Evolutionary conservation across 1,140 invertebrate species (phyloP).

Genomic region (Phymorhynchus buccinoides): DNA sequence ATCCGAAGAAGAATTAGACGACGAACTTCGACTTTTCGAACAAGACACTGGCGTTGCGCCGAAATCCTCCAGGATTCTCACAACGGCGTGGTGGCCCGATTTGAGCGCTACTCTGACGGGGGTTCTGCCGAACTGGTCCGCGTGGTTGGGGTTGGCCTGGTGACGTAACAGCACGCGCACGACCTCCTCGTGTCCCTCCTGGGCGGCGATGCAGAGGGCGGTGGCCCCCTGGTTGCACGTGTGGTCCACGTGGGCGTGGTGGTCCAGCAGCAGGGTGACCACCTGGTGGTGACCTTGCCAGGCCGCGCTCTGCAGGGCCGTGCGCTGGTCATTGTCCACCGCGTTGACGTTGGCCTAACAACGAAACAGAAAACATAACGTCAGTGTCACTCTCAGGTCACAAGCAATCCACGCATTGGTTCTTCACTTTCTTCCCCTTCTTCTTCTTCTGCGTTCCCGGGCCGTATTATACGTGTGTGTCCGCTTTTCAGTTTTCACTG

Average conservation of each 20-base stretch:
- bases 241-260: conserved; percentile 85
- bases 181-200: conserved; percentile 94
- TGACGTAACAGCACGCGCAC: conserved; percentile 88
- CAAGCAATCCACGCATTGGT: too few species aligned
- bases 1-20: conserved; percentile 74
- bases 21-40: conserved; percentile 61
- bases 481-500: too few species aligned
- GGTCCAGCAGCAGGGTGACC: conserved; percentile 81
- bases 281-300: conserved; percentile 93
- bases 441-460: too few species aligned
- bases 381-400: too few species aligned
- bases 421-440: too few species aligned
- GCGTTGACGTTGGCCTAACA: conserved; percentile 88
- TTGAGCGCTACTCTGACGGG: conserved; percentile 85
- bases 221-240: conserved; percentile 96
- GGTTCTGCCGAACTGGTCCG: conserved; percentile 90
- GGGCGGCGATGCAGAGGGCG: conserved; percentile 92
- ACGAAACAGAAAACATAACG: too few species aligned
- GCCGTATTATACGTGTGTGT: too few species aligned
- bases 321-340: conserved; percentile 90
- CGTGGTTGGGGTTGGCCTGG: conserved; percentile 92
- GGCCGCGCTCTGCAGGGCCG: conserved; percentile 92
- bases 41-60: conserved; percentile 61
- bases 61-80: conserved; percentile 78
- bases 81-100: conserved; percentile 83